Evolutionary conservation across 2,113 vertebrate species (phyloP).

Genomic region (Tor tambroides): DNA sequence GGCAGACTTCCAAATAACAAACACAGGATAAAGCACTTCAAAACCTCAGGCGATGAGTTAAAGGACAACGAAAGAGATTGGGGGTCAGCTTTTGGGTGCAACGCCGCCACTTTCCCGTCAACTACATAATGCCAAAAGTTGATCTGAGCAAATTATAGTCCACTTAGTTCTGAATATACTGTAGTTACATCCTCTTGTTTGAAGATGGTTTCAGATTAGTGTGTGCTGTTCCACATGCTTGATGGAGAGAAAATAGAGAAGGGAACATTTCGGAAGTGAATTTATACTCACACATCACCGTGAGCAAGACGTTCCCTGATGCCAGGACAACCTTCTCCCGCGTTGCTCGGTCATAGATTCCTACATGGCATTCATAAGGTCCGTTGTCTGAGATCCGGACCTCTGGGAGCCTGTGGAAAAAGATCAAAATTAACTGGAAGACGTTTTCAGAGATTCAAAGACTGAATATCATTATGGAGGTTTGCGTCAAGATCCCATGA

Average conservation of each 20-base stretch:
- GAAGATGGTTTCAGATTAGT: not conserved
- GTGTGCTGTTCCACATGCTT: not conserved
- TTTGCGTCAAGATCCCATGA: not conserved
- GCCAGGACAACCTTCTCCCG: slow-evolving; percentile 95
- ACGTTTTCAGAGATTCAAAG: slow-evolving; percentile 9
- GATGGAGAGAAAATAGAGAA: not conserved
- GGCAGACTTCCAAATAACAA: slow-evolving; percentile 22
- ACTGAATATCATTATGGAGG: not conserved
- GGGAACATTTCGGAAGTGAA: not conserved
- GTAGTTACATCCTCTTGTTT: not conserved
- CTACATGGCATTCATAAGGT: slow-evolving; percentile 97
- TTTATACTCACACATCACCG: slow-evolving; percentile 92
- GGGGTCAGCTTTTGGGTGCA: slow-evolving; percentile 4
- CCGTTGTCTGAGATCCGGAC: slow-evolving; percentile 95
- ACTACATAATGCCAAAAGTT: slow-evolving; percentile 1
- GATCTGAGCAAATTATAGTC: not conserved
- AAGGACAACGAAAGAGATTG: not conserved
- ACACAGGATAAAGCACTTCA: slow-evolving; percentile 13
- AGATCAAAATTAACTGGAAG: not conserved
- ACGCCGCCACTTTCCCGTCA: not conserved
- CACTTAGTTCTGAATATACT: not conserved
- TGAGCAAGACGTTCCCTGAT: slow-evolving; percentile 92
- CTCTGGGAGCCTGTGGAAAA: slow-evolving; percentile 85
- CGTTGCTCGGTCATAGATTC: slow-evolving; percentile 93
- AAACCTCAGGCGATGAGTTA: not conserved